Conservation (phyloP, 1,140 invertebrate species). For the Saxidomus purpurata region DNA sequence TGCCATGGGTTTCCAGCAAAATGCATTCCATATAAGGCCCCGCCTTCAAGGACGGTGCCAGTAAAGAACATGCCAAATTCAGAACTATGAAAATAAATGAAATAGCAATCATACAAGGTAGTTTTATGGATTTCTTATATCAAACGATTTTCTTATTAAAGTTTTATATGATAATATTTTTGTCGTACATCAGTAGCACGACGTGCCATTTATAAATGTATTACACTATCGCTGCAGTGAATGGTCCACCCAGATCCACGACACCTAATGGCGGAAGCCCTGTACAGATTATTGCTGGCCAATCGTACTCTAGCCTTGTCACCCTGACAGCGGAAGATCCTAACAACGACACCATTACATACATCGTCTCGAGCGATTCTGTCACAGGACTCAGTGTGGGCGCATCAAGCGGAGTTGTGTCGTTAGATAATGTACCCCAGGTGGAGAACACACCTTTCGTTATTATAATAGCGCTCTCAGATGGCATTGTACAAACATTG, state of each 20-base stretch:
- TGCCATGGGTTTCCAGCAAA: no score
- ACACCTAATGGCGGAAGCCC: constrained; percentile 57
- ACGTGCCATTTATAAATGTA: no score
- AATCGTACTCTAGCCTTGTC: constrained; percentile 37
- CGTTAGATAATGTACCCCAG: constrained; percentile 54
- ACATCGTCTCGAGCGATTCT: constrained; percentile 50
- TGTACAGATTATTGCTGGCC: constrained; percentile 64
- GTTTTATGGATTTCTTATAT: no score
- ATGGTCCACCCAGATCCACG: constrained; percentile 66
- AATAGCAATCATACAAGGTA: no score
- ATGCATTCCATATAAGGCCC: no score
- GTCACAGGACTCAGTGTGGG: constrained; percentile 58
- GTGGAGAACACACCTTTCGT: neutral
- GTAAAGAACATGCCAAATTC: no score
- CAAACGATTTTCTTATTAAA: no score
- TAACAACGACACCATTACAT: constrained; percentile 71
- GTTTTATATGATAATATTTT: no score
- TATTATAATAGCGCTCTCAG: constrained; percentile 59
- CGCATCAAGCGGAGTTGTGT: constrained; percentile 34
- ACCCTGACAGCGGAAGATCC: constrained; percentile 57
- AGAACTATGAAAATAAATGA: no score
- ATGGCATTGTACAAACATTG: constrained; percentile 66
- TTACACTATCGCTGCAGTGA: no score
- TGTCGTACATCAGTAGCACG: no score
- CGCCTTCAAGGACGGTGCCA: no score